Conservation (phyloP, 2,888 invertebrate species). For the Drosophila tanythrix region DNA sequence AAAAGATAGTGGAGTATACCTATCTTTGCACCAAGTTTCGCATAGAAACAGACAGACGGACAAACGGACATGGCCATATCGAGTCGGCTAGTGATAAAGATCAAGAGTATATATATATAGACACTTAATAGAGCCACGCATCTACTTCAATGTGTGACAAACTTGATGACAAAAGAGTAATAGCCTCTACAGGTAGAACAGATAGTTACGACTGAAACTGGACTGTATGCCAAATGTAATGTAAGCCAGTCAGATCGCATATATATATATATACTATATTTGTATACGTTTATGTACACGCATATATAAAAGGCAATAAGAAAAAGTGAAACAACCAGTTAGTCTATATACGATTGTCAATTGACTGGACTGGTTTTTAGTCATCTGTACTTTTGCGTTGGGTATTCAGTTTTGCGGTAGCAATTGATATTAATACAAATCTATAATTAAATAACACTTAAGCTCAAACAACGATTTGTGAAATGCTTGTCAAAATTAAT, state of each 20-base stretch:
- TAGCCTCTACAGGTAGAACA: neutral
- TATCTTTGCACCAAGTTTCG: neutral
- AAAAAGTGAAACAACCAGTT: neutral
- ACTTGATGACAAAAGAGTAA: neutral
- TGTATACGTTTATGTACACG: neutral
- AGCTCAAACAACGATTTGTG: neutral
- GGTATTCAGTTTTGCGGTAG: neutral
- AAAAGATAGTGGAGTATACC: no score
- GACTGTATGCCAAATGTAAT: neutral
- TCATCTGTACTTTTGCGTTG: neutral
- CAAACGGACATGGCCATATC: neutral
- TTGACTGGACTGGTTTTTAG: neutral
- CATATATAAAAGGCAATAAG: neutral
- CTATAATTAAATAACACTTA: neutral
- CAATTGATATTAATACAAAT: neutral
- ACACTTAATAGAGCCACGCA: neutral
- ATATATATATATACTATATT: neutral
- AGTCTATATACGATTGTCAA: neutral
- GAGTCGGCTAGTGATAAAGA: neutral
- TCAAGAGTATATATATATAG: neutral
- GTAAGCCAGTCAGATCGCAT: neutral
- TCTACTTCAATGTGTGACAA: neutral
- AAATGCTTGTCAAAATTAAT: neutral
- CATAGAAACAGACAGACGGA: neutral
- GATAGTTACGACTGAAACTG: slow-evolving; percentile 4